phyloP scores from a whole-genome alignment of 2,113 vertebrate species.

The Ptilonorhynchus violaceus region DNA sequence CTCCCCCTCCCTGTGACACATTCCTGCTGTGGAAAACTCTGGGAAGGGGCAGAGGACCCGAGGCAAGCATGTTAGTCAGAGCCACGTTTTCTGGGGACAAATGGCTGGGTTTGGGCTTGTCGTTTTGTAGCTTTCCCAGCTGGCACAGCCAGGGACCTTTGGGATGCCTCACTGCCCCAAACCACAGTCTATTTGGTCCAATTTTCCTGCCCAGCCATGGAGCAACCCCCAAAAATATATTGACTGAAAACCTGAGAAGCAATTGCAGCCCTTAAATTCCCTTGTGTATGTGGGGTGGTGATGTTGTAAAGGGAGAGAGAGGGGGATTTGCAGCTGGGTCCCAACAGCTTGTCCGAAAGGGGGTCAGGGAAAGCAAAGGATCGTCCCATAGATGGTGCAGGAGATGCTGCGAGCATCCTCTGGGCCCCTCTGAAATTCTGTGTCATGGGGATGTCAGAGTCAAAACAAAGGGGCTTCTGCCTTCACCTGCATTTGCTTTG shows the following conservation, averaged over 20 bases:
- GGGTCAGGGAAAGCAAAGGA: background rate
- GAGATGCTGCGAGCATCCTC: background rate
- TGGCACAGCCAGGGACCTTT: background rate
- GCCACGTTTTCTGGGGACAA: background rate
- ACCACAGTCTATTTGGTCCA: background rate
- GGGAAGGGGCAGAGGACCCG: background rate
- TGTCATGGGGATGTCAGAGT: background rate
- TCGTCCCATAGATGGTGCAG: background rate
- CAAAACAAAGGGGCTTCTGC: background rate
- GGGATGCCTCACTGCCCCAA: background rate
- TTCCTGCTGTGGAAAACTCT: background rate
- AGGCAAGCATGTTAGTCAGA: background rate
- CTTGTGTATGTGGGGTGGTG: background rate
- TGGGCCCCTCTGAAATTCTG: background rate
- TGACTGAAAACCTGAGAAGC: background rate
- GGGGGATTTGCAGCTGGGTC: background rate
- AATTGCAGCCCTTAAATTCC: background rate
- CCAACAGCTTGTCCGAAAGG: background rate
- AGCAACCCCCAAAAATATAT: background rate
- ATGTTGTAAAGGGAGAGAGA: background rate
- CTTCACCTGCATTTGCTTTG: background rate
- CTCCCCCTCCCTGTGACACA: background rate
- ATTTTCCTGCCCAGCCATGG: background rate
- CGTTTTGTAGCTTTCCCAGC: background rate
- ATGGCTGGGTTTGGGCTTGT: background rate